Conservation (phyloP, 2,113 vertebrate genomes). For the Stomatorhinus ivindoensis region DNA sequence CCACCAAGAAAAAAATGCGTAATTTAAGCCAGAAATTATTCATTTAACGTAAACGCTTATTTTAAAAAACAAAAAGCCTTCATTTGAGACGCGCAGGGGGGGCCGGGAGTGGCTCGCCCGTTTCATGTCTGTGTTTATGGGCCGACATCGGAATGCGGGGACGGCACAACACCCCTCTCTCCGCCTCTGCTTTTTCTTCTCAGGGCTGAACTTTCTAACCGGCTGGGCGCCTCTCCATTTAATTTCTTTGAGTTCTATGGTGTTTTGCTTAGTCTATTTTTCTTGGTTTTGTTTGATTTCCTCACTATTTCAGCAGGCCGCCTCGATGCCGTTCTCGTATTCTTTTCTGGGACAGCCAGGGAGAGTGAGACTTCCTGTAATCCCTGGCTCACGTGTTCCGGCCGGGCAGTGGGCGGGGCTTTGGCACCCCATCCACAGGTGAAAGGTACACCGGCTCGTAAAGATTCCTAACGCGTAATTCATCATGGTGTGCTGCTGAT, state of each 20-base stretch:
- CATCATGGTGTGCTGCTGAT: not conserved
- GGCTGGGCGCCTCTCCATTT: conserved; percentile 21
- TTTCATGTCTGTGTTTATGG: conserved; percentile 23
- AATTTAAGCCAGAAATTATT: conserved; percentile 74
- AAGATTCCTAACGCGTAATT: not conserved
- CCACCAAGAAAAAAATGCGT: conserved; percentile 67
- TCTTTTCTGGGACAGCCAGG: conserved; percentile 20
- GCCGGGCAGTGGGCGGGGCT: not conserved
- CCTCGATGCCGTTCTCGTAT: conserved; percentile 31
- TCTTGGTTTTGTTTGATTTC: conserved; percentile 12
- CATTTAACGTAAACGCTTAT: conserved; percentile 64
- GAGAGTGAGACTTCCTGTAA: conserved; percentile 27
- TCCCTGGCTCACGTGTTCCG: not conserved
- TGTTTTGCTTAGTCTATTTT: conserved; percentile 32
- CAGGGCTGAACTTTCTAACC: conserved; percentile 20
- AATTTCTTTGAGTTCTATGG: conserved; percentile 33
- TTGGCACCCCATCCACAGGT: not conserved
- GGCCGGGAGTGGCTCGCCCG: conserved; percentile 27
- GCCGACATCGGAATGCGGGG: conserved; percentile 6
- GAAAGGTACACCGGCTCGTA: not conserved
- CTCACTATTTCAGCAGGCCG: conserved; percentile 22
- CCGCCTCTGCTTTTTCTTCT: conserved; percentile 8
- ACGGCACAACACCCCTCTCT: not conserved
- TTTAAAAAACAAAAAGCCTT: conserved; percentile 69
- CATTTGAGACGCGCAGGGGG: conserved; percentile 57